Evolutionary conservation across 2,113 vertebrate genomes (phyloP), one percentile per base, ranked within the genome.

Genomic region (Embiotoca jacksoni): DNA sequence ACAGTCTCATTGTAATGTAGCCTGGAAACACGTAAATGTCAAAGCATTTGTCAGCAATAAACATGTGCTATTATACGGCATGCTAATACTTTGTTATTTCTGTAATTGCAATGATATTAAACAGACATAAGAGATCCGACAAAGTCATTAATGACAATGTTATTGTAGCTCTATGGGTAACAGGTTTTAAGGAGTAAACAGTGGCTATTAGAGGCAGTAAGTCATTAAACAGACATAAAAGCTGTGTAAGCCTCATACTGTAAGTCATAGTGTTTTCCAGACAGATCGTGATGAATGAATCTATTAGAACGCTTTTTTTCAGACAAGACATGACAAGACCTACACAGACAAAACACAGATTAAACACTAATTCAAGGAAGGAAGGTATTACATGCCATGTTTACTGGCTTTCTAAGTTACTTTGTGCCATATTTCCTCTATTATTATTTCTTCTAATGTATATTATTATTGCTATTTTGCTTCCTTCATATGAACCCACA

Each of bases 51-150:
- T 32, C 66, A 57, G 58, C 32, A 30, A 49, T 72, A 65, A 72
- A 65, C 53, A 72, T 7, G 30, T 44, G 61, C 44, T 35, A 63
- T 74, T 73, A 16, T 36, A 47, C 23, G 49, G 32, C 8, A 46
- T 49, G 76, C 65, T 79, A 68, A 70, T 52, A 52, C 53, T 52
- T 6, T 54, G 71, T 79, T 86, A 84, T 88, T 85, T 72, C 32
- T 72, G 41, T 88, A 81, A 88, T 84, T 80, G 63, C 79, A 67
- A 56, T 78, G 58, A 76, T 69, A 86, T 87, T 84, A 84, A 72
- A 78, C 52, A 78, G 35, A 62, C 68, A 79, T 70, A 57, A 64
- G 87, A 73, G 35, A 54, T 44, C 46, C 66, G 53, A 57, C 16
- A 3, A 65, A 81, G 56, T 63, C 74, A 83, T 85, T 76, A 86